Percentiles rank a stretch among this genome's conserved stretches.
These are phyloP conservation scores for Polypedilum vanderplanki DNA, from an alignment of 1,140 invertebrate genomes.

Conservation along the genomic window DNA sequence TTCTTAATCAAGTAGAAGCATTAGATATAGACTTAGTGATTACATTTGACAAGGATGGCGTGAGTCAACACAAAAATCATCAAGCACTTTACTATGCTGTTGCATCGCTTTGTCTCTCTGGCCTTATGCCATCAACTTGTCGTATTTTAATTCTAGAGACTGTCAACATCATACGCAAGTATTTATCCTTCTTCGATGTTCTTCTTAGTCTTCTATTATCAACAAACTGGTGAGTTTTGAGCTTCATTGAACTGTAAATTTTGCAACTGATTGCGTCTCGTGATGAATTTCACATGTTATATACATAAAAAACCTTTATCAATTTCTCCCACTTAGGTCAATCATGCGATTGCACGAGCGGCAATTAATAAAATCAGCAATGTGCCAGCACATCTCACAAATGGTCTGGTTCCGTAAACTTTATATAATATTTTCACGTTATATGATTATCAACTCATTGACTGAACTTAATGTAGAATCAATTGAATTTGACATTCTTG, in stretches of 20 bases:
- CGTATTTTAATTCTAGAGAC: slow-evolving; percentile 73
- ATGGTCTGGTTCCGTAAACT: slow-evolving; percentile 87
- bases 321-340: slow-evolving; percentile 44
- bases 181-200: slow-evolving; percentile 74
- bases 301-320: slow-evolving; percentile 20
- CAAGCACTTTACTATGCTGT: slow-evolving; percentile 72
- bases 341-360: slow-evolving; percentile 53
- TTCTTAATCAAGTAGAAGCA: slow-evolving; percentile 63
- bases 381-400: slow-evolving; percentile 79
- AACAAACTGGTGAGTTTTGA: slow-evolving; percentile 57
- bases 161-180: slow-evolving; percentile 81
- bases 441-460: slow-evolving; percentile 82
- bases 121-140: slow-evolving; percentile 69
- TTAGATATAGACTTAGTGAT: slow-evolving; percentile 76
- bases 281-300: too few relatives aligned
- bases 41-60: slow-evolving; percentile 86
- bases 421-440: slow-evolving; percentile 85
- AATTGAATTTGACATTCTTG: slow-evolving; percentile 61
- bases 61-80: slow-evolving; percentile 87
- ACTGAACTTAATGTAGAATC: slow-evolving; percentile 61
- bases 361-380: slow-evolving; percentile 59
- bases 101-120: slow-evolving; percentile 64
- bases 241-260: too few relatives aligned
- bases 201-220: slow-evolving; percentile 68
- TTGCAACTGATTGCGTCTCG: too few relatives aligned